A percentile compares a stretch with the other conserved stretches of the same genome.
Conservation (phyloP, 2,888 invertebrate genomes). For the Trichacis sp. region DNA sequence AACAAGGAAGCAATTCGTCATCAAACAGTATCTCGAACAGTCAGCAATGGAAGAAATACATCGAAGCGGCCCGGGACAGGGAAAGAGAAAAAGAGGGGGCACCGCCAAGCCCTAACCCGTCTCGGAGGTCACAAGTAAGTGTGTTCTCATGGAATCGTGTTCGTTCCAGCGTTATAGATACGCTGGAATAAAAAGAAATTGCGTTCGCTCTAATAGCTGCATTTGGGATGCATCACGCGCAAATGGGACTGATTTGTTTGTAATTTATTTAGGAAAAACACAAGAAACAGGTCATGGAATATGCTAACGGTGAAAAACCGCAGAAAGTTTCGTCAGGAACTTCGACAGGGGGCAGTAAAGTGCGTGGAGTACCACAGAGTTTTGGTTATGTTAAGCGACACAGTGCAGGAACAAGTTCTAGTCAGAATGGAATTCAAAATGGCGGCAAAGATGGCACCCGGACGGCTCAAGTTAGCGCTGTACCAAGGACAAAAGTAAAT, state of each 20-base stretch:
- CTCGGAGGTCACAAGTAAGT: constrained; percentile 62
- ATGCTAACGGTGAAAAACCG: constrained; percentile 62
- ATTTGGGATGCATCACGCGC: too few relatives aligned
- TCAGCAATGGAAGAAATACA: constrained; percentile 70
- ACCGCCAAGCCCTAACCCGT: constrained; percentile 66
- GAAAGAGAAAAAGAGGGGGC: constrained; percentile 62
- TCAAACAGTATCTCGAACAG: constrained; percentile 63
- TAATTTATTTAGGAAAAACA: constrained; percentile 67
- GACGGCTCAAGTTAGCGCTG: constrained; percentile 87
- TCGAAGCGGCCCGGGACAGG: constrained; percentile 64
- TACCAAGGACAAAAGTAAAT: constrained; percentile 86
- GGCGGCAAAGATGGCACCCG: constrained; percentile 69
- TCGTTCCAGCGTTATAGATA: too few relatives aligned
- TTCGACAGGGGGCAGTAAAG: constrained; percentile 74
- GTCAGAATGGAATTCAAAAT: constrained; percentile 68
- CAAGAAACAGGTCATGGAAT: constrained; percentile 65
- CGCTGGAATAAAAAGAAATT: too few relatives aligned
- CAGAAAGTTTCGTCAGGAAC: constrained; percentile 65
- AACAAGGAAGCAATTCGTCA: constrained; percentile 48
- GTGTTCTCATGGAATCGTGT: too few relatives aligned
- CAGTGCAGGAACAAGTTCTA: constrained; percentile 71
- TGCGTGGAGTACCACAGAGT: constrained; percentile 81
- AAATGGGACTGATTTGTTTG: too few relatives aligned
- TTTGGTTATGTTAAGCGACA: constrained; percentile 87
- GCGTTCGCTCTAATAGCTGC: too few relatives aligned